Percentiles rank a stretch among this genome's conserved stretches.
These are phyloP conservation scores for Monomorium pharaonis DNA, from an alignment of 1,140 invertebrate genomes.

Conservation along the genomic window DNA sequence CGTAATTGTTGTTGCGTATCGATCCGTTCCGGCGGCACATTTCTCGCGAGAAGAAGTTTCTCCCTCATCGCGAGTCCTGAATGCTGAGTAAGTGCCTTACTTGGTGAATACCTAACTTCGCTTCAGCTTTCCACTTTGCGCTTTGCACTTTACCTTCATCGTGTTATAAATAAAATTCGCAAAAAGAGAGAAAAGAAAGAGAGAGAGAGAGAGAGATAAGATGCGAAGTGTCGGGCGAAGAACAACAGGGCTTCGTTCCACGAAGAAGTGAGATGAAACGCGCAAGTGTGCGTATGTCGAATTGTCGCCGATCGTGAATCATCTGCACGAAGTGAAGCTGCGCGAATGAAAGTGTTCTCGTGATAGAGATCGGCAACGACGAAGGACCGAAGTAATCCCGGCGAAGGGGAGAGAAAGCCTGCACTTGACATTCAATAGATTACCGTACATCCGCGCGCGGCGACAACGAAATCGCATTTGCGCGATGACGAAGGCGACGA, in stretches of 20 bases:
- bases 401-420: constrained; percentile 10
- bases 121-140: constrained; percentile 5
- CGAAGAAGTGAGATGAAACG: neutral
- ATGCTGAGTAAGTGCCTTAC: constrained; percentile 27
- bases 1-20: constrained; percentile 4
- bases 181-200: neutral
- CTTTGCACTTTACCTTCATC: constrained; percentile 34
- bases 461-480: constrained; percentile 56
- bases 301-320: constrained; percentile 14
- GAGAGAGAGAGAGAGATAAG: neutral
- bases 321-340: neutral
- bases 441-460: neutral
- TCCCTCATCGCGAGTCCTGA: constrained; percentile 9
- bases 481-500: constrained; percentile 40
- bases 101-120: constrained; percentile 19
- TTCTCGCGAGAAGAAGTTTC: constrained; percentile 29
- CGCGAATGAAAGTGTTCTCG: neutral
- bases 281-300: neutral
- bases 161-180: constrained; percentile 41
- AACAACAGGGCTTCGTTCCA: neutral
- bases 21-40: neutral
- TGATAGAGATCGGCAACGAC: neutral
- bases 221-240: neutral
- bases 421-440: constrained; percentile 48
- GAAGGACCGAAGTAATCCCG: constrained; percentile 30